Base-by-base conservation (phyloP, 2,797 vertebrate species). In the Halcyon badia region DNA sequence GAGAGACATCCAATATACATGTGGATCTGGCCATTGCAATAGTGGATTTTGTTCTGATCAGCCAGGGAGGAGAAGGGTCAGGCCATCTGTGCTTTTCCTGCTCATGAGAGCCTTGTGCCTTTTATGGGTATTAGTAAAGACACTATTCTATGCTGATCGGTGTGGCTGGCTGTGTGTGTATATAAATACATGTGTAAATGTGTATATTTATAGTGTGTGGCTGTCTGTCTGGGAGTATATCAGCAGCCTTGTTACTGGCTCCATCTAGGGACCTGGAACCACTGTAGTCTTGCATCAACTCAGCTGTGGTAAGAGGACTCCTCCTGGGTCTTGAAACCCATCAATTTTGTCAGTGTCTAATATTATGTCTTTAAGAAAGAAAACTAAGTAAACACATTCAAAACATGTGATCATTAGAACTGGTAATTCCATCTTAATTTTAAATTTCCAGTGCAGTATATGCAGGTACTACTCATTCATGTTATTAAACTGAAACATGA, bases 1-100 rank as follows among this genome's bases (percentile, higher is more conserved):
- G 70, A 72, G 39, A 24, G 26, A 44, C 20, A 61, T 20, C 8
- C 26, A 58, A 24, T 0, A 0, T 49, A 18, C 1, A 4, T 14
- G 13, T 49, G 24, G 24, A 11, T 42, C 7, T 61, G 48, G 25
- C 24, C 37, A 8, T 51, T 77, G 9, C 24, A 44, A 15, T 39
- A 14, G 11, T 37, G 16, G 9, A 9, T 33, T 58, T 52, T 24
- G 9, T 89, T 42, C 28, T 64, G 33, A 24, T 58, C 17, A 64
- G 22, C 18, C 14, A 54, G 71, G 22, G 22, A 39, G 8, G 9
- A 48, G 39, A 61, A 87, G 10, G 11, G 21, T 58, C 35, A 30
- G 17, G 7, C 24, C 9, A 33, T 22, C 4, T 60, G 25, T 61
- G 6, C 15, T 41, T 26, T 15, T 64, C 6, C 31, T 61, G 19